Conservation (phyloP, 1,140 invertebrate species). For the Leptinotarsa lineolata region DNA sequence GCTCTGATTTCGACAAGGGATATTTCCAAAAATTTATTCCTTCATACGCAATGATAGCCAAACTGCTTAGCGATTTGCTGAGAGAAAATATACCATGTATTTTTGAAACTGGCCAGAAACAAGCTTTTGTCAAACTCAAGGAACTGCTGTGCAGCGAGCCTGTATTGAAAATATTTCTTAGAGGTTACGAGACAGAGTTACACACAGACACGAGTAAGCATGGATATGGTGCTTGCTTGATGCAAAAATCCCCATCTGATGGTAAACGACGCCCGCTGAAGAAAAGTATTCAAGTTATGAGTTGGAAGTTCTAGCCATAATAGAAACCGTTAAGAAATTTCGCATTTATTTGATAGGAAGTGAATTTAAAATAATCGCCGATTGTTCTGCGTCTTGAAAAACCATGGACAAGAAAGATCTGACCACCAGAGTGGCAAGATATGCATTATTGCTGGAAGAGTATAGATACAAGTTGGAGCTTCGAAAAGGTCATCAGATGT, state of each 20-base stretch:
- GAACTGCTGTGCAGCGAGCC: constrained; percentile 40
- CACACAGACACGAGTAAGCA: constrained; percentile 43
- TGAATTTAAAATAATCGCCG: constrained; percentile 57
- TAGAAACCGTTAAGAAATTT: constrained; percentile 59
- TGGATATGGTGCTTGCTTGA: constrained; percentile 48
- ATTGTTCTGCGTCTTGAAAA: constrained; percentile 51
- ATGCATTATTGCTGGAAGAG: constrained; percentile 50
- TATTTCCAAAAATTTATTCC: constrained; percentile 52
- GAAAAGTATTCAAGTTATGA: constrained; percentile 55
- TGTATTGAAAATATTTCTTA: constrained; percentile 51
- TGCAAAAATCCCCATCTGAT: constrained; percentile 48
- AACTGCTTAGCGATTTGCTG: constrained; percentile 41
- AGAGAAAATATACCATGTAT: constrained; percentile 32
- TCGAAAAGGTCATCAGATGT: constrained; percentile 50
- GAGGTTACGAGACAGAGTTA: constrained; percentile 40
- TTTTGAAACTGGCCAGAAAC: constrained; percentile 26
- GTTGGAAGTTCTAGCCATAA: constrained; percentile 59
- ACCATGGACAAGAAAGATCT: constrained; percentile 48
- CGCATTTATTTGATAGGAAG: constrained; percentile 58
- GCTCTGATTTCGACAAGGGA: too few species aligned
- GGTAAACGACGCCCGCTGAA: constrained; percentile 43
- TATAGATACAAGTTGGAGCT: constrained; percentile 52
- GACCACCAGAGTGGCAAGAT: constrained; percentile 48
- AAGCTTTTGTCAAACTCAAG: constrained; percentile 40
- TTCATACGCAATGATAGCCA: constrained; percentile 43